Evolutionary conservation across 2,888 invertebrate species (phyloP).

Genomic region (Scaptomyza parva): DNA sequence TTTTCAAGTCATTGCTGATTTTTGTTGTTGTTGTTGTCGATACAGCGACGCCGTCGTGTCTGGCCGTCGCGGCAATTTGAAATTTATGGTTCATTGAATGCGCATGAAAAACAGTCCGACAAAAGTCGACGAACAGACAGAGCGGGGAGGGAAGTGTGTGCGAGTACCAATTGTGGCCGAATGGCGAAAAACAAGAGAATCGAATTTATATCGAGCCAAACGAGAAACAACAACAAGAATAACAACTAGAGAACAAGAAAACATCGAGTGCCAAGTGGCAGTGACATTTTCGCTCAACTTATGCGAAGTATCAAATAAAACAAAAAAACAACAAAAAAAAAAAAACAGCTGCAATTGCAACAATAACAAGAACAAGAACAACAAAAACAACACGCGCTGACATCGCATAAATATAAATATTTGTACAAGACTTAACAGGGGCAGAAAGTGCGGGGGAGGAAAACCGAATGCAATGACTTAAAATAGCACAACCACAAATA

Average conservation of each 20-base stretch:
- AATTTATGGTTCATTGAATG: conserved; percentile 81
- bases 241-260: neutral
- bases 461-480: neutral
- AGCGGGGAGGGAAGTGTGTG: neutral
- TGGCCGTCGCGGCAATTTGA: conserved; percentile 73
- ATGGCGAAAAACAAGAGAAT: conserved; percentile 68
- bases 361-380: conserved; percentile 6
- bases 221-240: conserved; percentile 19
- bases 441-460: neutral
- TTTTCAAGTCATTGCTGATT: conserved; percentile 25
- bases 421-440: neutral
- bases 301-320: conserved; percentile 35
- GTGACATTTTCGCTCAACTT: conserved; percentile 55
- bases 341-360: conserved; percentile 25
- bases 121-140: conserved; percentile 25
- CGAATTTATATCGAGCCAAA: conserved; percentile 62
- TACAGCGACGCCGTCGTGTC: conserved; percentile 69
- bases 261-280: conserved; percentile 39
- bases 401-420: conserved; percentile 49
- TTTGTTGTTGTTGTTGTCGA: conserved; percentile 29
- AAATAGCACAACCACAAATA: neutral
- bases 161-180: conserved; percentile 45
- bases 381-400: conserved; percentile 18
- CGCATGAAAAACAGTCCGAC: conserved; percentile 76
- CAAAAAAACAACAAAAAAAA: no score